phyloP scores from a whole-genome alignment of 2,113 vertebrate genomes.

The Apus apus region DNA sequence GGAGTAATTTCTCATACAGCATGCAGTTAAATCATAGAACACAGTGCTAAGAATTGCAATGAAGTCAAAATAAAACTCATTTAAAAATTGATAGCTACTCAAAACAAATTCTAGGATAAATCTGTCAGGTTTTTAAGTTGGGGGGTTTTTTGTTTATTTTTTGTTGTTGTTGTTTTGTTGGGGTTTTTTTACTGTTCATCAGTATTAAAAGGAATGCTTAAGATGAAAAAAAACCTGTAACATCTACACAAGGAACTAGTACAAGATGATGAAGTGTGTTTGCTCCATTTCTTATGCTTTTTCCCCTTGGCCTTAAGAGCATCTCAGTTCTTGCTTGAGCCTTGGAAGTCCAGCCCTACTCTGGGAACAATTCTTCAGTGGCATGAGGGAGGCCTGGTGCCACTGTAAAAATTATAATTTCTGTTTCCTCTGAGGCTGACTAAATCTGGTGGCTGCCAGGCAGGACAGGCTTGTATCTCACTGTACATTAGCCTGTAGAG shows the following conservation, averaged over 20 bases:
- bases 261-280: neutral
- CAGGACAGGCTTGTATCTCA: neutral
- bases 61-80: neutral
- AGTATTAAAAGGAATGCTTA: neutral
- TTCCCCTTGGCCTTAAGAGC: neutral
- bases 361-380: neutral
- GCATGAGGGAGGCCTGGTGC: neutral
- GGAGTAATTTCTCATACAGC: neutral
- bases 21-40: neutral
- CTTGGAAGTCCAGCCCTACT: neutral
- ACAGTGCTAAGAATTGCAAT: neutral
- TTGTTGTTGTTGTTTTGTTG: too few relatives aligned
- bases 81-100: neutral
- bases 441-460: neutral
- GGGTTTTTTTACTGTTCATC: neutral
- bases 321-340: neutral
- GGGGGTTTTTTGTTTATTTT: too few relatives aligned
- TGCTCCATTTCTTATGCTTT: neutral
- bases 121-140: fast-evolving
- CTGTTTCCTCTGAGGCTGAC: neutral
- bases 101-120: neutral
- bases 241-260: neutral
- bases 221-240: neutral
- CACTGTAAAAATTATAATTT: fast-evolving
- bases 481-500: neutral